A percentile compares a stretch with the other conserved stretches of the same genome.
Conservation (phyloP, 2,797 vertebrate species). For the Dipus sagitta region DNA sequence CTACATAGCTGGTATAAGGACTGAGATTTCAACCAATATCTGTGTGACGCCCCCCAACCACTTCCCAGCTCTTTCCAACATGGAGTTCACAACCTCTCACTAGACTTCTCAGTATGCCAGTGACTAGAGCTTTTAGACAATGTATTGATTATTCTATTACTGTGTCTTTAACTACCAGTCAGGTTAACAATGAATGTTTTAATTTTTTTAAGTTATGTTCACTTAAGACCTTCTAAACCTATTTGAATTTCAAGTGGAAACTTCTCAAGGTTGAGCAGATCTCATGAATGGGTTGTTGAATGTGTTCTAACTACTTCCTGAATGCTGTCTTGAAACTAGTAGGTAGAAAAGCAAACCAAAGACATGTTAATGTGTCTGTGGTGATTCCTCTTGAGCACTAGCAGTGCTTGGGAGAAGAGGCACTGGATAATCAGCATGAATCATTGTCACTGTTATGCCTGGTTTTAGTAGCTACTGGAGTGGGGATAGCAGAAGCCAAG, state of each 20-base stretch:
- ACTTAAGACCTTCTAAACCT: slow-evolving; percentile 59
- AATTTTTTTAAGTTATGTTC: slow-evolving; percentile 59
- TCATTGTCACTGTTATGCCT: slow-evolving; percentile 36
- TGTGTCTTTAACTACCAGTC: slow-evolving; percentile 17
- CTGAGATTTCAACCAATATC: neutral
- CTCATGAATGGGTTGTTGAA: neutral
- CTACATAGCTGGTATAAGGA: neutral
- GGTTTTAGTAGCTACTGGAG: slow-evolving; percentile 51
- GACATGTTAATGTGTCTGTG: neutral
- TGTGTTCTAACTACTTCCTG: slow-evolving; percentile 32
- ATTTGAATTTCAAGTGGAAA: slow-evolving; percentile 61
- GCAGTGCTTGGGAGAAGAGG: slow-evolving; percentile 26
- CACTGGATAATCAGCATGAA: slow-evolving; percentile 52
- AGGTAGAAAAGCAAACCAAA: slow-evolving; percentile 50
- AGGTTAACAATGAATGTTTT: slow-evolving; percentile 49
- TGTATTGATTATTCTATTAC: neutral
- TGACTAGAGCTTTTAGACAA: neutral
- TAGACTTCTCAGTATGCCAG: neutral
- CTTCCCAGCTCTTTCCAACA: neutral
- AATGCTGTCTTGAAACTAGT: slow-evolving; percentile 37
- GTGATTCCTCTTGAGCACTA: slow-evolving; percentile 58
- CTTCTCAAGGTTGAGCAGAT: slow-evolving; percentile 5
- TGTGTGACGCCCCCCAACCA: neutral
- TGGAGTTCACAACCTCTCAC: neutral
- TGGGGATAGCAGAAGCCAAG: slow-evolving; percentile 8